phyloP scores from a whole-genome alignment of 23 tunicate genomes.

The Ciona savignyi region DNA sequence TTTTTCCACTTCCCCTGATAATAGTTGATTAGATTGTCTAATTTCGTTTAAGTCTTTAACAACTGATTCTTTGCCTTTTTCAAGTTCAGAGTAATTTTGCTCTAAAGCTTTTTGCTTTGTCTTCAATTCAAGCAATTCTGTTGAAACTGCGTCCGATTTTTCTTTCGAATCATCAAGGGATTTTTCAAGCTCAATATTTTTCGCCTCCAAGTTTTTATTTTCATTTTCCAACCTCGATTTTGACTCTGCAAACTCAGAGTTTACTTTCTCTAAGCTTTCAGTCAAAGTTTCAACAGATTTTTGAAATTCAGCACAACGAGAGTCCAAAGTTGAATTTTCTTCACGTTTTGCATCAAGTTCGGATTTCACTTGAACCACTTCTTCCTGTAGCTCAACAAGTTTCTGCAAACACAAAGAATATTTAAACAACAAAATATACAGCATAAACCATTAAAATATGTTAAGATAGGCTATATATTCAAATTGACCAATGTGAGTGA shows the following conservation, averaged over 20 bases:
- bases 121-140: background rate
- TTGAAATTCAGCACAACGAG: background rate
- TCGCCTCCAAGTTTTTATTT: background rate
- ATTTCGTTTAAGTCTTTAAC: background rate
- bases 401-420: background rate
- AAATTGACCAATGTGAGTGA: too few relatives aligned
- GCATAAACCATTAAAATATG: too few relatives aligned
- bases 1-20: background rate
- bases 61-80: background rate
- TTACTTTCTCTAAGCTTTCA: background rate
- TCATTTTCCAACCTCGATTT: background rate
- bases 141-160: background rate
- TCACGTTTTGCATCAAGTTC: background rate
- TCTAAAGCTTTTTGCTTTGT: background rate
- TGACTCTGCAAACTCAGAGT: background rate
- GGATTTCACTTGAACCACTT: background rate
- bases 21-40: background rate
- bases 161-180: background rate
- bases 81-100: background rate
- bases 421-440: too few relatives aligned
- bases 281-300: background rate
- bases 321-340: background rate
- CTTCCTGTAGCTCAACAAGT: background rate
- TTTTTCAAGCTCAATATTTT: background rate
- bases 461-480: too few relatives aligned